A percentile compares a stretch with the other conserved stretches of the same genome.
Conservation (phyloP, 2,797 vertebrate species). For the Scarus forsteni region DNA sequence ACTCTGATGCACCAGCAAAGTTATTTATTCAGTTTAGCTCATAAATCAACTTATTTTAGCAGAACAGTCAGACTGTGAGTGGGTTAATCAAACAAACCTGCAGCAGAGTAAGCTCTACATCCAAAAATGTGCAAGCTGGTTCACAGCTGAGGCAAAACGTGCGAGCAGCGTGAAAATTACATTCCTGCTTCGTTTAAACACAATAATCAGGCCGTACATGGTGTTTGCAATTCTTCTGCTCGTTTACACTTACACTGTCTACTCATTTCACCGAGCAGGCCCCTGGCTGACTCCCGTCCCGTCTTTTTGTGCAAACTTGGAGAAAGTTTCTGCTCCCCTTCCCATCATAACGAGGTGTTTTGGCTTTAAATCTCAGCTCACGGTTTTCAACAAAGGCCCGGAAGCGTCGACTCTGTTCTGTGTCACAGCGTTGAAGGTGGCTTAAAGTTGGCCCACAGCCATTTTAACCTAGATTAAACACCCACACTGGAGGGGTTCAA, state of each 20-base stretch:
- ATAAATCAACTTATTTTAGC: too few species aligned
- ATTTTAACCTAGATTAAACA: background rate
- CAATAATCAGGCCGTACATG: background rate
- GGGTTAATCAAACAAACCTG: background rate
- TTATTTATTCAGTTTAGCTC: too few species aligned
- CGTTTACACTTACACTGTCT: background rate
- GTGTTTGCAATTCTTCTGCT: background rate
- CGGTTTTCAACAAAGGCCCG: constrained; percentile 47
- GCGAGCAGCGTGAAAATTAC: background rate
- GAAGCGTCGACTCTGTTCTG: constrained; percentile 50
- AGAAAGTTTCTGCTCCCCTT: constrained; percentile 15
- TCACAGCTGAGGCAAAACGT: background rate
- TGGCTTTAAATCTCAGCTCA: constrained; percentile 32
- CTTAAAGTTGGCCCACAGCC: constrained; percentile 20
- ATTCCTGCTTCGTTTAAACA: background rate
- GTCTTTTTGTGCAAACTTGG: constrained; percentile 7
- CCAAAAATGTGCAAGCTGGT: background rate
- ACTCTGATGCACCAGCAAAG: too few species aligned
- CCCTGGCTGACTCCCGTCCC: constrained; percentile 35
- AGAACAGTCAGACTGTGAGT: too few species aligned
- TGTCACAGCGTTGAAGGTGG: constrained; percentile 40
- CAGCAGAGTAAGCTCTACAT: background rate
- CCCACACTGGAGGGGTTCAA: background rate
- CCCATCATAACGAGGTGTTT: constrained; percentile 30
- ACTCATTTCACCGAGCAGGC: background rate